A percentile compares a stretch with the other conserved stretches of the same genome.
Conservation (phyloP, 1,140 invertebrate species). For the Caenorhabditis remanei region DNA sequence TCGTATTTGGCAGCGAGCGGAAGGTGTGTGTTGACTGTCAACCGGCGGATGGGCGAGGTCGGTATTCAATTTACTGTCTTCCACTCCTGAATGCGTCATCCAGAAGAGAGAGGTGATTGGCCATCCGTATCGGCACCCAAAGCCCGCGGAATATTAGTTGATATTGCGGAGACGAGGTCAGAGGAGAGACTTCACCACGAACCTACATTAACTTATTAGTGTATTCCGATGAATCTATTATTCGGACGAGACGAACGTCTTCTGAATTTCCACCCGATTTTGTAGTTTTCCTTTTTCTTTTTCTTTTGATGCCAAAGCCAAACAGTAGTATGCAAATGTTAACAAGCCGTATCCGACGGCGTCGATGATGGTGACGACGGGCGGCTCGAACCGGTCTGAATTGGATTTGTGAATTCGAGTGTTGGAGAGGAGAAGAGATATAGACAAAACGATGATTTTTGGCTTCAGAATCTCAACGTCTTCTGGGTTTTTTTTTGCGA, state of each 20-base stretch:
- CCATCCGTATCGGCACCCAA: conserved; percentile 37
- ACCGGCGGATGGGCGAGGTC: conserved; percentile 4
- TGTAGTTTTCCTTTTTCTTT: background rate
- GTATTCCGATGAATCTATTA: background rate
- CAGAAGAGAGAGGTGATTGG: conserved; percentile 46
- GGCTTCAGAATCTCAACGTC: no score
- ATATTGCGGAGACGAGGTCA: conserved; percentile 1
- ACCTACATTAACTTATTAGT: conserved; percentile 34
- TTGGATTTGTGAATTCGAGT: background rate
- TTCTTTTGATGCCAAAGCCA: background rate
- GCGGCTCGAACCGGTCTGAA: conserved; percentile 50
- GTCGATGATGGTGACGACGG: background rate
- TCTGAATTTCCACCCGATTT: background rate
- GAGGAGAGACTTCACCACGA: background rate
- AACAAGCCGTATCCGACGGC: conserved; percentile 22
- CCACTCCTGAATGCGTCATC: conserved; percentile 17
- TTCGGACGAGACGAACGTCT: background rate
- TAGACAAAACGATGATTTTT: background rate
- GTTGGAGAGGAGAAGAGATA: background rate
- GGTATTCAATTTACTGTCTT: conserved; percentile 38
- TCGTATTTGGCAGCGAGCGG: conserved; percentile 1
- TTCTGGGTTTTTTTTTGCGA: no score
- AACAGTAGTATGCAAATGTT: conserved; percentile 38
- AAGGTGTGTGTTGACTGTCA: conserved; percentile 33
- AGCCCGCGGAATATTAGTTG: conserved; percentile 16